phyloP scores from a whole-genome alignment of 30 jellyfish, hydroid and myxozoan species.

The Phacellophora camtschatica region DNA sequence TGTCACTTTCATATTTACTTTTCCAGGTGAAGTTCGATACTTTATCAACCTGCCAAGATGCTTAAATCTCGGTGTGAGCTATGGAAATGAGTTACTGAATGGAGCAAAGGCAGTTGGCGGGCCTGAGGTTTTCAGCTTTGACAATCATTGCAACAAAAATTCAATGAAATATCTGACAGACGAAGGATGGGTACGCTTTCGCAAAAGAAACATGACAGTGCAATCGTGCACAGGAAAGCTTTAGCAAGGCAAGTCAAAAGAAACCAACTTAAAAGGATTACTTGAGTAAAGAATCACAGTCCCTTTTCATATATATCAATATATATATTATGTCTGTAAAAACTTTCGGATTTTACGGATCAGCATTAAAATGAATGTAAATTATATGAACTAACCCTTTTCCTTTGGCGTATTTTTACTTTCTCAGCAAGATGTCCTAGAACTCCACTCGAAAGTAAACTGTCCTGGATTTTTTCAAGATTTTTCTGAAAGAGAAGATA shows the following conservation, averaged over 20 bases:
- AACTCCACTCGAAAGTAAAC: too few species aligned
- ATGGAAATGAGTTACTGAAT: constrained; percentile 40
- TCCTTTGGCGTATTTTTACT: too few species aligned
- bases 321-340: not conserved
- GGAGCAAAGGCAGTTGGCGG: constrained; percentile 40
- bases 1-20: too few species aligned
- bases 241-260: not conserved
- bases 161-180: not conserved
- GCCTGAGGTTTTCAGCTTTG: constrained; percentile 47
- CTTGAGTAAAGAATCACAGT: not conserved
- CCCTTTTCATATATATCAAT: not conserved
- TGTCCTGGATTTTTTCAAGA: too few species aligned
- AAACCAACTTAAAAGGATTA: not conserved
- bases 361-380: not conserved
- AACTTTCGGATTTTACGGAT: too few species aligned
- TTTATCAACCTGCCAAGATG: constrained; percentile 57
- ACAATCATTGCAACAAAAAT: not conserved
- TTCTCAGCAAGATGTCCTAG: too few species aligned
- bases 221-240: not conserved
- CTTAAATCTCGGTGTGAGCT: constrained; percentile 37
- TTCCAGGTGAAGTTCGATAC: constrained; percentile 7
- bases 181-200: not conserved
- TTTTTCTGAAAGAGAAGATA: too few species aligned
- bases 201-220: not conserved
- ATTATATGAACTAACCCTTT: too few species aligned